A percentile compares a stretch with the other conserved stretches of the same genome.
These are phyloP conservation scores for Cydia strobilella DNA, from an alignment of 1,140 invertebrate genomes.

Conservation along the genomic window DNA sequence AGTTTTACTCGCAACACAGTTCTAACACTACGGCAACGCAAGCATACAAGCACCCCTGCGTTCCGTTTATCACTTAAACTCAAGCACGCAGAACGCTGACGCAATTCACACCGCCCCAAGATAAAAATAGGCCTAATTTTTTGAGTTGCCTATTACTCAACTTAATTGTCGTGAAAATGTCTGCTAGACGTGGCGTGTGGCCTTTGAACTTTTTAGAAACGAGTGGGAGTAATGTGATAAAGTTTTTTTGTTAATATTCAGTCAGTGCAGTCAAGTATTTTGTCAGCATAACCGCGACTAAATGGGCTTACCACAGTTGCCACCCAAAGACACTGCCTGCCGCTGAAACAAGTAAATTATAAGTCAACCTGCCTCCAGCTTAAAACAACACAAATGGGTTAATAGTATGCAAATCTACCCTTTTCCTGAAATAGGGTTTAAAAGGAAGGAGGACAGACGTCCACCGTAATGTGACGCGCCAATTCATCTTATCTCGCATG, in stretches of 20 bases:
- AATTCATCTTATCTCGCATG: not conserved
- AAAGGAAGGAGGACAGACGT: not conserved
- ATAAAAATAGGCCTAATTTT: slow-evolving; percentile 9
- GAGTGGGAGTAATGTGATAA: slow-evolving; percentile 7
- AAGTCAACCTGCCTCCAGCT: slow-evolving; percentile 1
- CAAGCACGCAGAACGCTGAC: slow-evolving; percentile 12
- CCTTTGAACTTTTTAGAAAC: not conserved
- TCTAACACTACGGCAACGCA: not conserved
- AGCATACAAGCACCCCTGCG: not conserved
- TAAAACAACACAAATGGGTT: not conserved
- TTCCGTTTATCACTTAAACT: slow-evolving; percentile 24
- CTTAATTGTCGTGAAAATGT: slow-evolving; percentile 2
- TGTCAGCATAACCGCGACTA: not conserved
- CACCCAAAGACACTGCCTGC: not conserved
- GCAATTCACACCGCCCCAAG: not conserved
- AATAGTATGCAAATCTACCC: slow-evolving; percentile 12
- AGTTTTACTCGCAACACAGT: no score
- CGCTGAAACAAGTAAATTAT: not conserved
- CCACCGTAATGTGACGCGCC: not conserved
- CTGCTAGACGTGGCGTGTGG: not conserved
- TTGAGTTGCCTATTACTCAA: slow-evolving; percentile 15
- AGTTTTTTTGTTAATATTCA: not conserved
- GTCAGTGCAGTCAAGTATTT: not conserved
- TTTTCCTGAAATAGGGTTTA: not conserved
- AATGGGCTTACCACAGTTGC: not conserved